These are phyloP conservation scores for Edolisoma coerulescens DNA, from an alignment of 2,113 vertebrate species.

Conservation along the genomic window DNA sequence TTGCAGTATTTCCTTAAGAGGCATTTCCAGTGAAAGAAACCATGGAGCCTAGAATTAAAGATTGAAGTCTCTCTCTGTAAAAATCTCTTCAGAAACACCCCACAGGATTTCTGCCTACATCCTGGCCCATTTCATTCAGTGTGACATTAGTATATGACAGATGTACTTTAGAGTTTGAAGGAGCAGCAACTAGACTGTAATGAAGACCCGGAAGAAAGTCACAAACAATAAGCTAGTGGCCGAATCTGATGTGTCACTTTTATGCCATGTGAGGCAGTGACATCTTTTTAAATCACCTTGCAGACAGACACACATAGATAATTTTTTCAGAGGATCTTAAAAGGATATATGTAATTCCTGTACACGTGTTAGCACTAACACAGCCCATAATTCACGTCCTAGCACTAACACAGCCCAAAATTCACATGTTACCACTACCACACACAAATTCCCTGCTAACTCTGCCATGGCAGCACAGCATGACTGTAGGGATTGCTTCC, in stretches of 20 bases:
- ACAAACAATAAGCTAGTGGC: neutral
- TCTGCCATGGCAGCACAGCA: neutral
- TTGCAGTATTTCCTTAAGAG: neutral
- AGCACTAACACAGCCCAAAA: neutral
- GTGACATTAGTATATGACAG: neutral
- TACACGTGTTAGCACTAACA: neutral
- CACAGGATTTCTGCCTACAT: neutral
- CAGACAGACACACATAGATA: neutral
- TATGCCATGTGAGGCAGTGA: neutral
- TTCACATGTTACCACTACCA: neutral
- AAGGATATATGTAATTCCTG: neutral
- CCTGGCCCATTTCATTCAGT: neutral
- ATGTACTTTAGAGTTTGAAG: neutral
- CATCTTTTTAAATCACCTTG: neutral
- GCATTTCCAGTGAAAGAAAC: neutral
- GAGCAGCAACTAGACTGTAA: neutral
- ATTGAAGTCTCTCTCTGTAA: neutral
- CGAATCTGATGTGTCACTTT: neutral
- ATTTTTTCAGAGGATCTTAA: neutral
- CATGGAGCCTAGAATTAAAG: neutral
- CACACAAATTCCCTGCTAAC: neutral
- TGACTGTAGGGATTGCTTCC: neutral
- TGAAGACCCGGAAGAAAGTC: neutral
- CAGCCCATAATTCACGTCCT: neutral
- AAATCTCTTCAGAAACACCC: neutral